phyloP scores from a whole-genome alignment of 2,888 invertebrate species.

The Altica lythri region DNA sequence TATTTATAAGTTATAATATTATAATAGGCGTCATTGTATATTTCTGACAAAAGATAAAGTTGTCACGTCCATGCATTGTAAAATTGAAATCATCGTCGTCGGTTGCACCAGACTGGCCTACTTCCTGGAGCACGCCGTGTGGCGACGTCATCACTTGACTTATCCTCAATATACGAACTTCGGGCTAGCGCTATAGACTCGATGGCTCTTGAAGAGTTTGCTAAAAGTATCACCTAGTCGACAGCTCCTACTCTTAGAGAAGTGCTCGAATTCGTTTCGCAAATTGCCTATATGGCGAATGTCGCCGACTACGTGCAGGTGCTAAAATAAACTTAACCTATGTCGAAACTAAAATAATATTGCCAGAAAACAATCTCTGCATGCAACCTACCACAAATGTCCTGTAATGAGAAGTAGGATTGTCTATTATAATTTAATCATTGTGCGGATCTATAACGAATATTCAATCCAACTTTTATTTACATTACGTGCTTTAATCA shows the following conservation, averaged over 20 bases:
- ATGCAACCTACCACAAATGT: too few relatives aligned
- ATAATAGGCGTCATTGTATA: too few relatives aligned
- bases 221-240: slow-evolving; percentile 8
- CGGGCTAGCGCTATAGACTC: slow-evolving; percentile 1
- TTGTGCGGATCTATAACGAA: too few relatives aligned
- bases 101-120: slow-evolving; percentile 16
- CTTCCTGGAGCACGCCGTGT: slow-evolving; percentile 18
- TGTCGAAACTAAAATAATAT: slow-evolving; percentile 43
- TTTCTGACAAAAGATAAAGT: too few relatives aligned
- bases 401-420: too few relatives aligned
- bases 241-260: neutral
- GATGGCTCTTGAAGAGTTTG: slow-evolving; percentile 7
- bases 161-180: slow-evolving; percentile 11
- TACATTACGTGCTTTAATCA: too few relatives aligned
- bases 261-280: slow-evolving; percentile 1
- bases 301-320: slow-evolving; percentile 44
- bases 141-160: slow-evolving; percentile 9
- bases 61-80: slow-evolving; percentile 1
- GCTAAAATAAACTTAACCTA: slow-evolving; percentile 57
- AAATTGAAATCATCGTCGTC: slow-evolving; percentile 4
- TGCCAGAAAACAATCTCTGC: too few relatives aligned
- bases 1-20: too few relatives aligned
- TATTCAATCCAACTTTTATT: too few relatives aligned
- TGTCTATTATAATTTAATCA: too few relatives aligned
- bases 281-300: slow-evolving; percentile 12